These are phyloP conservation scores for Toxotes chatareus DNA, from an alignment of 2,113 vertebrate species.

Conservation along the genomic window DNA sequence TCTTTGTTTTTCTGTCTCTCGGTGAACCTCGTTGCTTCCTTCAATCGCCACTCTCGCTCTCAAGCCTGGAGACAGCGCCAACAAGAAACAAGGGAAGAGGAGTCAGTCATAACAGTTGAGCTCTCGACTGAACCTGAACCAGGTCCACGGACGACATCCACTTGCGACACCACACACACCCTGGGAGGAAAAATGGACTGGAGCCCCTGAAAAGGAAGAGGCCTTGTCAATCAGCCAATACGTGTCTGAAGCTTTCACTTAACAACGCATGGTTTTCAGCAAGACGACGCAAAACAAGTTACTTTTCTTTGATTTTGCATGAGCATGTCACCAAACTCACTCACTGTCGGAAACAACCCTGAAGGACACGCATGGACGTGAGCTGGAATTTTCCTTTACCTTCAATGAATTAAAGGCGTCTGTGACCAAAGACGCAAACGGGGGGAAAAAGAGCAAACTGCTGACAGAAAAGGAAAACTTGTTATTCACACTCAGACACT, in stretches of 20 bases:
- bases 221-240: conserved; percentile 76
- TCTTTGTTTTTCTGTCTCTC: background rate
- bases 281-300: conserved; percentile 70
- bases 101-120: conserved; percentile 88
- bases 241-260: conserved; percentile 90
- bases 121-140: conserved; percentile 58
- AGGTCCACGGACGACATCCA: conserved; percentile 68
- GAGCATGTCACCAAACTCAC: conserved; percentile 96
- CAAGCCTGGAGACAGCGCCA: conserved; percentile 87
- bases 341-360: conserved; percentile 84
- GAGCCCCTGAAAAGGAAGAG: conserved; percentile 78
- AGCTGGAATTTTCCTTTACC: conserved; percentile 45
- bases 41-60: background rate
- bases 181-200: conserved; percentile 74
- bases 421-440: conserved; percentile 81
- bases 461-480: conserved; percentile 84
- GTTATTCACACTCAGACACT: conserved; percentile 87
- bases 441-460: conserved; percentile 47
- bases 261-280: conserved; percentile 91
- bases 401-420: conserved; percentile 67
- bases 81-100: conserved; percentile 90
- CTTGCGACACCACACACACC: conserved; percentile 74
- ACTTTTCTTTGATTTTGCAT: conserved; percentile 94
- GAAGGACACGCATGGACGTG: conserved; percentile 81
- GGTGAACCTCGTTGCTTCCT: background rate